phyloP scores from a whole-genome alignment of 2,888 invertebrate species.

The Oeneis ivallda region DNA sequence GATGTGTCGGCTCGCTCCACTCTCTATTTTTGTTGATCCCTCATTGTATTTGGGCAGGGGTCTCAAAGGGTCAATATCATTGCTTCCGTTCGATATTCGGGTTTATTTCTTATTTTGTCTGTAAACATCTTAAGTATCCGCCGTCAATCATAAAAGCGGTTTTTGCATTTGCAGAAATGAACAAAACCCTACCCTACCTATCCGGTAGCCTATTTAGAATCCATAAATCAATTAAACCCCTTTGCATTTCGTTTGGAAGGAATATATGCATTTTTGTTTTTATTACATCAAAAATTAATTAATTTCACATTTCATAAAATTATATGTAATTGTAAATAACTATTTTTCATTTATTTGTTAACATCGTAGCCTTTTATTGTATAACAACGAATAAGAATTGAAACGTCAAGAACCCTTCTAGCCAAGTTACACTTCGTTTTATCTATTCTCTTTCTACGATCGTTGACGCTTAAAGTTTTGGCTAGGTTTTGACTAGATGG shows the following conservation, averaged over 20 bases:
- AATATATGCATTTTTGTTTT: constrained; percentile 16
- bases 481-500: too few species aligned
- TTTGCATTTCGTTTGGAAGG: constrained; percentile 24
- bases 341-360: too few species aligned
- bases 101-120: constrained; percentile 65
- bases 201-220: constrained; percentile 36
- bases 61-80: constrained; percentile 72
- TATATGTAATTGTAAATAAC: too few species aligned
- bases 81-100: constrained; percentile 70
- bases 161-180: constrained; percentile 45
- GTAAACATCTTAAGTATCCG: constrained; percentile 62
- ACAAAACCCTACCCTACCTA: constrained; percentile 38
- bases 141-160: constrained; percentile 53
- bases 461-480: too few species aligned
- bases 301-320: too few species aligned
- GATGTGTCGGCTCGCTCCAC: constrained; percentile 69
- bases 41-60: constrained; percentile 69
- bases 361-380: too few species aligned
- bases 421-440: too few species aligned
- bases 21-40: constrained; percentile 73
- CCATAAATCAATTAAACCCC: constrained; percentile 35
- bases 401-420: too few species aligned
- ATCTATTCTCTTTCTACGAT: too few species aligned
- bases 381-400: too few species aligned
- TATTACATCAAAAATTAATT: constrained; percentile 8